Conservation (phyloP, 1,140 invertebrate species). For the Tribolium castaneum region DNA sequence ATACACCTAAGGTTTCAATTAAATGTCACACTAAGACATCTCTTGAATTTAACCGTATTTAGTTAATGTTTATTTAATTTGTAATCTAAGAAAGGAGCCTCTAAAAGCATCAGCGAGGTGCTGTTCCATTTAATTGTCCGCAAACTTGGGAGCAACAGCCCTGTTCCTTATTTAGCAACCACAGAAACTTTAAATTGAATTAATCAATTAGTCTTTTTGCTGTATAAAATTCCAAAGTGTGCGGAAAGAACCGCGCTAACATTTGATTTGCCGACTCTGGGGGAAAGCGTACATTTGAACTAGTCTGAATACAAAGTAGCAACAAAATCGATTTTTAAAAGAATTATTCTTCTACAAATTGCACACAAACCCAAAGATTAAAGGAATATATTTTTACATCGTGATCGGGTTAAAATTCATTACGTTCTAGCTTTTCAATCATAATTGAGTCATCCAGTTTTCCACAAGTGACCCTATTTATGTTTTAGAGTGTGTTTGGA, state of each 20-base stretch:
- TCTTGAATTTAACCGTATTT: no score
- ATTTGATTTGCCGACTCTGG: neutral
- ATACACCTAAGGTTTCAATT: no score
- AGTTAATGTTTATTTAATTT: neutral
- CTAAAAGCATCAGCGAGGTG: neutral
- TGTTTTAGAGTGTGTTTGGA: neutral
- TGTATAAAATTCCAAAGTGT: neutral
- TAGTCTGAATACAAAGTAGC: neutral
- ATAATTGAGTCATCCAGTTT: neutral
- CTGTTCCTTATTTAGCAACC: conserved; percentile 4
- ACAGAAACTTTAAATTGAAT: conserved; percentile 14
- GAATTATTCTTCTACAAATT: neutral
- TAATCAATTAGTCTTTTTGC: conserved; percentile 22
- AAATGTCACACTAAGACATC: no score
- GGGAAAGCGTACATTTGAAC: neutral
- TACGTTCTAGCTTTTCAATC: neutral
- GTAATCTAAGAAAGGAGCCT: neutral
- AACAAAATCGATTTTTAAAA: neutral
- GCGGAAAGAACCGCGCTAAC: neutral
- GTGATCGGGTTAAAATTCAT: neutral
- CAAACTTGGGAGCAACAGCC: neutral
- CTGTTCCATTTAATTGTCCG: neutral
- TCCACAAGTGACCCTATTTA: neutral
- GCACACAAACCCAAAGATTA: neutral
- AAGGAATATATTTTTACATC: neutral